These are phyloP conservation scores for Marcusenius ussheri DNA, from an alignment of 2,113 vertebrate species.

Conservation along the genomic window DNA sequence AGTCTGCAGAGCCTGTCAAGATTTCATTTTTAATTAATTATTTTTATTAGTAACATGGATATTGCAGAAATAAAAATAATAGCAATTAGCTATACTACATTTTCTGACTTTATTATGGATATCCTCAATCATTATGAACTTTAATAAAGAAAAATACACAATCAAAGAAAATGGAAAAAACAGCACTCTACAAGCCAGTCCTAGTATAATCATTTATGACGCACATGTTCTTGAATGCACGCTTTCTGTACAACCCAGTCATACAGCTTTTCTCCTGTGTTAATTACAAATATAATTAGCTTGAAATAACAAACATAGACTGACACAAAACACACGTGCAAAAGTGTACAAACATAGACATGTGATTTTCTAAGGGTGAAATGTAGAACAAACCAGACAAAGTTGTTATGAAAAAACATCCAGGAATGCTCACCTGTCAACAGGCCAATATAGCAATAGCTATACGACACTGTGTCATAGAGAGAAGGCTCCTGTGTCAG, in stretches of 20 bases:
- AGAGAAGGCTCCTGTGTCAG: slow-evolving; percentile 67
- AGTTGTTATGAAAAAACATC: background rate
- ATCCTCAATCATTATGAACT: background rate
- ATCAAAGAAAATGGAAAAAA: background rate
- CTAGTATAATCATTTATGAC: background rate
- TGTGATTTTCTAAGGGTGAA: background rate
- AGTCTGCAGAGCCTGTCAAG: too few relatives aligned
- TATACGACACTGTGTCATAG: slow-evolving; percentile 71
- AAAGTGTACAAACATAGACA: background rate
- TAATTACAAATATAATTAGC: background rate
- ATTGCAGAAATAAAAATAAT: background rate
- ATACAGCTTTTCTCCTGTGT: background rate
- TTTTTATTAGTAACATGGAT: too few relatives aligned
- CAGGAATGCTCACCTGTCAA: slow-evolving; percentile 68
- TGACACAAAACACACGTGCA: background rate
- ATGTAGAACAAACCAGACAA: background rate
- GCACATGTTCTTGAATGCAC: background rate
- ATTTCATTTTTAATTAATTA: too few relatives aligned
- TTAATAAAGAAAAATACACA: background rate
- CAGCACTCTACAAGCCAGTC: background rate
- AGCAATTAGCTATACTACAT: background rate
- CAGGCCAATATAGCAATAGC: slow-evolving; percentile 82
- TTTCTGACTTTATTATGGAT: background rate
- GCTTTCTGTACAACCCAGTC: background rate
- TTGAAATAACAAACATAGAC: background rate